phyloP scores from a whole-genome alignment of 2,888 invertebrate genomes.

The Thymelicus acteon region DNA sequence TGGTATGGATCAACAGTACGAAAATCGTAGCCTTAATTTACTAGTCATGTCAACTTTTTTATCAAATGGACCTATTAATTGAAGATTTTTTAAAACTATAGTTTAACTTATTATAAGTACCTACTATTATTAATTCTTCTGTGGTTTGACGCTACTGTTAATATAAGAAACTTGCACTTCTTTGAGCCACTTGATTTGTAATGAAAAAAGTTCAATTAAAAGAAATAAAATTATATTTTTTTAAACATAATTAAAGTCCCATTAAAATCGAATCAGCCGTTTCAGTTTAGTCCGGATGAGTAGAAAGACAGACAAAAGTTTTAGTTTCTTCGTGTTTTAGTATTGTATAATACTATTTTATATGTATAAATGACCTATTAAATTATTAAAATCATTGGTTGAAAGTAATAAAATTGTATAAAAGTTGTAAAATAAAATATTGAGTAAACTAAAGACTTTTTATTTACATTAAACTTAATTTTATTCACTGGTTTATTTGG shows the following conservation, averaged over 20 bases:
- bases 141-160: too few species aligned
- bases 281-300: too few species aligned
- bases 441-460: slow-evolving; percentile 48
- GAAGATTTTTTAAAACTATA: too few species aligned
- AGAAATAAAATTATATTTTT: too few species aligned
- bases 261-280: too few species aligned
- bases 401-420: background rate
- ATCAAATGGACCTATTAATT: background rate
- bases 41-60: slow-evolving; percentile 5
- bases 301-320: too few species aligned
- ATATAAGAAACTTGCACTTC: too few species aligned
- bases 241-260: too few species aligned
- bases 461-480: slow-evolving; percentile 69
- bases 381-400: background rate
- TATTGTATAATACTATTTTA: background rate
- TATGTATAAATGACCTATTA: background rate
- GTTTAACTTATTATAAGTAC: too few species aligned
- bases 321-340: background rate
- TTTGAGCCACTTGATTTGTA: too few species aligned
- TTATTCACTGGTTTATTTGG: slow-evolving; percentile 65
- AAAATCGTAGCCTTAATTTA: background rate
- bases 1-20: slow-evolving; percentile 9
- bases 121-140: too few species aligned
- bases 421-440: slow-evolving; percentile 25
- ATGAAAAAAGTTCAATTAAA: too few species aligned